Percentiles rank a stretch among this genome's conserved stretches.
Evolutionary conservation across 2,888 invertebrate species (phyloP).

Genomic region (Caenorhabditis sinica): DNA sequence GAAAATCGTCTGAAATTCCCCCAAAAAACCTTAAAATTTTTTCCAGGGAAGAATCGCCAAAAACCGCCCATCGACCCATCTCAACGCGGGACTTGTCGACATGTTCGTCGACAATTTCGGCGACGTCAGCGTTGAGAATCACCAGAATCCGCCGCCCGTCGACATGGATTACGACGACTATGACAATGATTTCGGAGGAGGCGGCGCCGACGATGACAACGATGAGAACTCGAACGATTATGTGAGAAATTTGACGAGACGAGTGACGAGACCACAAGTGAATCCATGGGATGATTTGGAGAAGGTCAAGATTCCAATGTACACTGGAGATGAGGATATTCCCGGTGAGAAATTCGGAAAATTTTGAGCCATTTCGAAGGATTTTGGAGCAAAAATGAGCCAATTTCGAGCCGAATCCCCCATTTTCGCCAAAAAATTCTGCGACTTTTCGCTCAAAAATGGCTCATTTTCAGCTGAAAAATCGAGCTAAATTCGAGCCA

Average conservation of each 20-base stretch:
- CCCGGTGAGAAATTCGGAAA: neutral
- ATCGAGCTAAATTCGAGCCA: neutral
- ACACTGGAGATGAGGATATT: constrained; percentile 49
- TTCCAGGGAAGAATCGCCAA: constrained; percentile 15
- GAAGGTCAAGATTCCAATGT: constrained; percentile 6
- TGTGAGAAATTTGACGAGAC: constrained; percentile 32
- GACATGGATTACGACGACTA: neutral
- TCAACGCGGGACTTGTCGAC: constrained; percentile 49
- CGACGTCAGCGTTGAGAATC: neutral
- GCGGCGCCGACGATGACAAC: neutral
- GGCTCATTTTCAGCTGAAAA: neutral
- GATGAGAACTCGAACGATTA: constrained; percentile 37
- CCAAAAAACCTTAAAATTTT: too few species aligned
- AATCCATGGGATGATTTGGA: constrained; percentile 49
- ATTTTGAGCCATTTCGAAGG: neutral
- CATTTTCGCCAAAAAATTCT: neutral
- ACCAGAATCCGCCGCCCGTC: neutral
- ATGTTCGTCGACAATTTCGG: constrained; percentile 51
- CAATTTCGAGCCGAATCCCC: neutral
- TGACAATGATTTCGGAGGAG: constrained; percentile 35
- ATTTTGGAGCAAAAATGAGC: neutral
- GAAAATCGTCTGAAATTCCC: too few species aligned
- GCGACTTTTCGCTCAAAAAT: neutral
- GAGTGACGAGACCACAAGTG: constrained; percentile 8
- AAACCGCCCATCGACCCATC: constrained; percentile 57